These are phyloP conservation scores for Cladorhizidae sp. DNA, from an alignment of 37 sponge, comb jelly and placozoan genomes.

Conservation along the genomic window DNA sequence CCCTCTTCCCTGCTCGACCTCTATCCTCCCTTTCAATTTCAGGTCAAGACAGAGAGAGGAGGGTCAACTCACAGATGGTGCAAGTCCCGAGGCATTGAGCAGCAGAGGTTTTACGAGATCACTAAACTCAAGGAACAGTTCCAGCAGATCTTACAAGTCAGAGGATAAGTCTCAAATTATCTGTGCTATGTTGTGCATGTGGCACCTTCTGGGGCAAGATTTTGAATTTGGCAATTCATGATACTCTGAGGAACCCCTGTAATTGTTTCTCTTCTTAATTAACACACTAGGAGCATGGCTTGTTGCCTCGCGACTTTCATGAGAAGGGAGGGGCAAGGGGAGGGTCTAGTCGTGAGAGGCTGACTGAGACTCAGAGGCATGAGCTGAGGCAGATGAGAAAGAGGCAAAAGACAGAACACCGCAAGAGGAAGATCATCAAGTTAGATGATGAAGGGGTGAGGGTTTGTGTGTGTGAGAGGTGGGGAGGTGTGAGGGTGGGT, in stretches of 20 bases:
- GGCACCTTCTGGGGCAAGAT: no score
- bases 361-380: constrained; percentile 47
- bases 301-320: constrained; percentile 23
- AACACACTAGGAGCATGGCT: constrained; percentile 39
- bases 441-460: constrained; percentile 78
- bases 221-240: not conserved
- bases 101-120: constrained; percentile 95
- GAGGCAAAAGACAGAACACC: constrained; percentile 64
- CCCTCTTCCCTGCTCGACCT: not conserved
- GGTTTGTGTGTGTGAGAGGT: not conserved
- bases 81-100: constrained; percentile 74
- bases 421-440: constrained; percentile 72
- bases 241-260: not conserved
- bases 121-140: constrained; percentile 91
- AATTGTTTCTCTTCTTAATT: not conserved
- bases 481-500: not conserved
- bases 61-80: constrained; percentile 79
- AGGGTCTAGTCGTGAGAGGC: constrained; percentile 20
- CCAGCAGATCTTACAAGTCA: constrained; percentile 75
- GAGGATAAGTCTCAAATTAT: not conserved
- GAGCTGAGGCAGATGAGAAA: constrained; percentile 75
- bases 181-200: no score
- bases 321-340: not conserved
- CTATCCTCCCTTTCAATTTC: constrained; percentile 20
- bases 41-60: constrained; percentile 82